Base-by-base conservation (phyloP, 2,888 invertebrate genomes). In the Priapulus caudatus region DNA sequence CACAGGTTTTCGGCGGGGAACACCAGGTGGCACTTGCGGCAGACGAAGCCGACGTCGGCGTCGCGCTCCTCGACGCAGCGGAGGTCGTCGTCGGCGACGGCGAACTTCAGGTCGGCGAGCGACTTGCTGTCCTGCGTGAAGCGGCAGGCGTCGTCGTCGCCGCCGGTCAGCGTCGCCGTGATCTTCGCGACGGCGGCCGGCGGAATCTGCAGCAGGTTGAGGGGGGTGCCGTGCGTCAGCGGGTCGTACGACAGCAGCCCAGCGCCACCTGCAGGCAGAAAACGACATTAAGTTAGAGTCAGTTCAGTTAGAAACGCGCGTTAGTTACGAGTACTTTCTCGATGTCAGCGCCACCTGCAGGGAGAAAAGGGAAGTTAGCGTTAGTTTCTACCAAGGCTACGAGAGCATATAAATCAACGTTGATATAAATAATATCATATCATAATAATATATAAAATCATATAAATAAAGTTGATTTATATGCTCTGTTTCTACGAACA, bases 11-110 rank as follows among this genome's bases (percentile, higher is more conserved):
- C 82, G 53, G 81, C 78, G 4, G 84, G 81, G 72, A 84, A 87
- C n/a, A 86, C 86, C 60, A 85, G 79, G 60, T 85, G 84, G 72
- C 87, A 87, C 70, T 84, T 83, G 71, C 85, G 84, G 77, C 87
- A 86, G 63, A 84, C 82, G 72, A 82, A 81, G 67, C 83, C 84
- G 50, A 83, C 75, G 65, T 84, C 83, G 20, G 57, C 56, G 23
- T 60, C 33, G n/a, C 10, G 10, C 33, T 10, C 10, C n/a, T 33
- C 33, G n/a, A n/a, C 65, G 53, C 64, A 64, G 48, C 61, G 61
- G 46, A 64, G 64, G 56, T 68, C 68, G 4, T 56, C 57, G n/a
- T 58, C 53, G 18, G 61, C 61, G 43, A 68, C 63, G 21, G 62
- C 56, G 10, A 62, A 62, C 51, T 64, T 64, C 23, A 72, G 62